These are phyloP conservation scores for Catocala nupta DNA, from an alignment of 2,888 invertebrate genomes.

Conservation along the genomic window DNA sequence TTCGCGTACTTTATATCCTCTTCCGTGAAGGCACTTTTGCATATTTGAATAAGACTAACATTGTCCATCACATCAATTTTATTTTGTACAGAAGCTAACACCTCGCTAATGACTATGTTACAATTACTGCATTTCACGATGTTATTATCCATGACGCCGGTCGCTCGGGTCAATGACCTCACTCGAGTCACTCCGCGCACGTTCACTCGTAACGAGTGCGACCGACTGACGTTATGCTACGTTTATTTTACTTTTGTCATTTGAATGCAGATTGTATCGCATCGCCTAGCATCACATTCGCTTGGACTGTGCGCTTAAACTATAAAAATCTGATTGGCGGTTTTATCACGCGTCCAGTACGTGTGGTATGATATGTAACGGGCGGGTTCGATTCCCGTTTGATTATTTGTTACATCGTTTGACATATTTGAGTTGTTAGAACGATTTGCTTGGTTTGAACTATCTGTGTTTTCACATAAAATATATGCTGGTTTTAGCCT, in stretches of 20 bases:
- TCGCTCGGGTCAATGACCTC: no score
- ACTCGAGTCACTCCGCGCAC: no score
- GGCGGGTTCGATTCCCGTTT: constrained; percentile 7
- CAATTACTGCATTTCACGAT: no score
- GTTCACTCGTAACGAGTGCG: no score
- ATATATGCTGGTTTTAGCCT: constrained; percentile 4
- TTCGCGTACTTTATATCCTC: no score
- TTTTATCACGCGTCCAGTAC: constrained; percentile 3
- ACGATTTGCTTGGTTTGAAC: neutral
- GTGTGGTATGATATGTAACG: constrained; percentile 1
- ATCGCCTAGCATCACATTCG: neutral
- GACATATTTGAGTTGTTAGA: neutral
- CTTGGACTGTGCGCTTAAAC: neutral
- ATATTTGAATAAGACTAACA: no score
- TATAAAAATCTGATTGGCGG: neutral
- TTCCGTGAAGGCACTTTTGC: no score
- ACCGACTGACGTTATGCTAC: neutral
- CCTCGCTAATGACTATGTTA: no score
- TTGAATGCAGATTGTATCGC: neutral
- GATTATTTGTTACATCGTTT: neutral
- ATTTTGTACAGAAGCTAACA: no score
- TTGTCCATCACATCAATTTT: no score
- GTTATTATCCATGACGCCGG: no score
- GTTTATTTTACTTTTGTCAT: neutral
- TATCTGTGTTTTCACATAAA: neutral